phyloP scores from a whole-genome alignment of 2,888 invertebrate genomes.

The Euproctis similis region DNA sequence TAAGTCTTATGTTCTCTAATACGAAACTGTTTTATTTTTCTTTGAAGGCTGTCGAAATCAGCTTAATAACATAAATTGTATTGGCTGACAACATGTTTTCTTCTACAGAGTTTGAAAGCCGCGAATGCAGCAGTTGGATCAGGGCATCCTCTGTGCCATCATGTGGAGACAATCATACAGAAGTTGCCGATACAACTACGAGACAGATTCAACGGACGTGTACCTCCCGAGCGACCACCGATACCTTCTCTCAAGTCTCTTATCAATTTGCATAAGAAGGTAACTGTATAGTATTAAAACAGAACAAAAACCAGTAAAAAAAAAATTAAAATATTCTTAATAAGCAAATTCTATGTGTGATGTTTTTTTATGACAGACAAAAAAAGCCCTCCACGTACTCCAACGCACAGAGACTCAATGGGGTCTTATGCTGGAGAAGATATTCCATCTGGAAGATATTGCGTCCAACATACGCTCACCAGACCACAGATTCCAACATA shows the following conservation, averaged over 20 bases:
- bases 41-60: too few relatives aligned
- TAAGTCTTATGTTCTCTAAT: too few relatives aligned
- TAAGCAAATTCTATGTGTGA: too few relatives aligned
- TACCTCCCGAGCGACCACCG: slow-evolving; percentile 73
- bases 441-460: slow-evolving; percentile 91
- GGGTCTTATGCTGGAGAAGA: slow-evolving; percentile 87
- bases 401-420: slow-evolving; percentile 96
- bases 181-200: slow-evolving; percentile 88
- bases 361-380: slow-evolving; percentile 71
- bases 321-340: too few relatives aligned
- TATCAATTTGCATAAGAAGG: slow-evolving; percentile 92
- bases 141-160: slow-evolving; percentile 83
- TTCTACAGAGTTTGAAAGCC: slow-evolving; percentile 90
- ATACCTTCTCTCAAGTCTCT: slow-evolving; percentile 88
- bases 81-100: too few relatives aligned
- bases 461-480: slow-evolving; percentile 81
- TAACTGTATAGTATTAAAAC: too few relatives aligned
- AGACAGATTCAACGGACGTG: slow-evolving; percentile 80
- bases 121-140: slow-evolving; percentile 85
- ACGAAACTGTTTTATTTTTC: too few relatives aligned
- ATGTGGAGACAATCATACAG: slow-evolving; percentile 91
- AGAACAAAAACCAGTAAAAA: too few relatives aligned
- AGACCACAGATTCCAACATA: slow-evolving; percentile 78
- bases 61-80: too few relatives aligned
- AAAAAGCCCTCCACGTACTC: slow-evolving; percentile 92